Percentiles rank a stretch among this genome's conserved stretches.
Evolutionary conservation across 2,113 vertebrate genomes (phyloP).

Genomic region (Paralichthys olivaceus): DNA sequence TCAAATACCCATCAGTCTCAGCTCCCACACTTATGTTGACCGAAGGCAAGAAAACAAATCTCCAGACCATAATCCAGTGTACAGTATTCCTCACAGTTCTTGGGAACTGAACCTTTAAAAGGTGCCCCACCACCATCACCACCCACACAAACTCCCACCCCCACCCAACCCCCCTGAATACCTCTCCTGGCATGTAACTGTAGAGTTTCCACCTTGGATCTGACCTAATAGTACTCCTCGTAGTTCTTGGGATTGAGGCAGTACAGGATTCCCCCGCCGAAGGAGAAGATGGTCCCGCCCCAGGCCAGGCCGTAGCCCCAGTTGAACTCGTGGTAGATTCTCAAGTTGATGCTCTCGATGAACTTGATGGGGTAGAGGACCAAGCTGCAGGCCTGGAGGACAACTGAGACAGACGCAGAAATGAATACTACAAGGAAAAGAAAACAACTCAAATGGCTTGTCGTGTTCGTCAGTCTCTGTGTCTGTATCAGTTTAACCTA

Average conservation of each 20-base stretch:
- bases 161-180: not conserved
- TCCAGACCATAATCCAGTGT: not conserved
- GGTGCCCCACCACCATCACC: not conserved
- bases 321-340: constrained; percentile 99
- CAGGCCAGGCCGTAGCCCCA: constrained; percentile 98
- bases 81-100: constrained; percentile 29
- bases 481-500: too few relatives aligned
- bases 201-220: not conserved
- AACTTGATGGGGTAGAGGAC: constrained; percentile 99
- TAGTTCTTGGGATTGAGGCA: constrained; percentile 99
- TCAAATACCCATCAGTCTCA: constrained; percentile 13
- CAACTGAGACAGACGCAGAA: constrained; percentile 76
- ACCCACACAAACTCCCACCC: not conserved
- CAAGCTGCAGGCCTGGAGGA: constrained; percentile 96
- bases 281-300: constrained; percentile 99
- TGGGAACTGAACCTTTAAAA: constrained; percentile 20
- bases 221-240: constrained; percentile 94
- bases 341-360: constrained; percentile 96
- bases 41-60: constrained; percentile 16
- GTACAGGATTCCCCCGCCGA: constrained; percentile 96
- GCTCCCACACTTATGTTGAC: constrained; percentile 4
- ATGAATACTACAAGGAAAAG: too few relatives aligned
- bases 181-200: not conserved
- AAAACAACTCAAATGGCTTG: too few relatives aligned
- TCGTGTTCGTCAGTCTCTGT: too few relatives aligned